Base-by-base conservation (phyloP, 1,140 invertebrate genomes). In the Cyclina sinensis region DNA sequence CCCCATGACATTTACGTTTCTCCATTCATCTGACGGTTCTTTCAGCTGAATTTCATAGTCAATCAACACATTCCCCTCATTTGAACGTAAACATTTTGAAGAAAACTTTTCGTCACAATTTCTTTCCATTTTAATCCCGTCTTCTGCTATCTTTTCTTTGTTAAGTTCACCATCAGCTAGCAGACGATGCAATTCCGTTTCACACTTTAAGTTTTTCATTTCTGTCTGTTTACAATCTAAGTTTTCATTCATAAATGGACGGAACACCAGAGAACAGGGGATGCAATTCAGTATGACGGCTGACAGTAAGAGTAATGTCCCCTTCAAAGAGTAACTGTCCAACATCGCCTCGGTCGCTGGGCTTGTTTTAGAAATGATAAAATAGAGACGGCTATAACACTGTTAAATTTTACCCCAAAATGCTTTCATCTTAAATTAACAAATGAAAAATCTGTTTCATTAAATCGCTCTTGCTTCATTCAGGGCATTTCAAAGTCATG, bases 261-360 rank as follows among this genome's bases (percentile, higher is more conserved):
- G 54, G 24, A 39, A 81, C n/a, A 81, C 16, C 9, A 81, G 12
- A 3, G 24, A 24, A 81, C 79, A 81, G 5, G 79, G 79, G 9
- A 81, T 65, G 46, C 57, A 81, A 37, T 81, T 81, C 21, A 81
- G 37, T 30, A 65, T 39, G 0, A 65, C 43, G 32, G 51, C 79
- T 39, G 54, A 54, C 35, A 43, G 18, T 43, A 81, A 43, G 0
- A 81, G 39, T 12, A 81, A 27, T 21, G 54, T 62, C 18, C 79
- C 79, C 37, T 46, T 30, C 24, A 59, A 35, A 16, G 51, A 54
- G 30, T 81, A 81, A 9, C 32, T 21, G 11, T 81, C n/a, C 35
- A 65, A 4, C 14, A 81, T 0, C 2, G 37, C 7, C 9, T 59
- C 21, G 18, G 32, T 3, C n/a, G 65, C 16, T 43, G 79, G 79